Evolutionary conservation across 2,113 vertebrate genomes (phyloP).

Genomic region (Chaetodon auriga): DNA sequence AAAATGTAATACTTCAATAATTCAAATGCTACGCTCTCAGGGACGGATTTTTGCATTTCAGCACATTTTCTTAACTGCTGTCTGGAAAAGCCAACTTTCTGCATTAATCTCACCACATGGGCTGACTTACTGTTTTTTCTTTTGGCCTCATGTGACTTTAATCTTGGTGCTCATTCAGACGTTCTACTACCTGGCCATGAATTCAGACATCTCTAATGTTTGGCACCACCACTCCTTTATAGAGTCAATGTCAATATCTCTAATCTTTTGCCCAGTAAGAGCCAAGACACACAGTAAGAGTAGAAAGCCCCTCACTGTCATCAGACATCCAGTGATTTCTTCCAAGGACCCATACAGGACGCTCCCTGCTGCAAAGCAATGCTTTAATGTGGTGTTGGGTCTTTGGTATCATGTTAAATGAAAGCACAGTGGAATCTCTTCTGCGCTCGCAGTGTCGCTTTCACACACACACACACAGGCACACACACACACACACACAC

Average conservation of each 20-base stretch:
- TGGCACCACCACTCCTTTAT: neutral
- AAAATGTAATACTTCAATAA: conserved; percentile 63
- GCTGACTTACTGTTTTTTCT: conserved; percentile 1
- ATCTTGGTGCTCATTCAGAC: neutral
- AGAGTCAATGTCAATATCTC: conserved; percentile 14
- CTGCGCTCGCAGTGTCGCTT: conserved; percentile 5
- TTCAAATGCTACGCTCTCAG: conserved; percentile 38
- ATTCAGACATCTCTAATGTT: neutral
- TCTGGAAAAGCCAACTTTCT: conserved; percentile 44
- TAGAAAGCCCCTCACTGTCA: conserved; percentile 54
- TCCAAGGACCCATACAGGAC: conserved; percentile 57
- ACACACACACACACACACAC: neutral
- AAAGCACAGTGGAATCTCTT: conserved; percentile 60
- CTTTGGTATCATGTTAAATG: conserved; percentile 62
- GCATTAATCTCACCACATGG: conserved; percentile 16
- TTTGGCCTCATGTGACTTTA: neutral
- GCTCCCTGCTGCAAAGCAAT: conserved; percentile 54
- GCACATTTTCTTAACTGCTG: conserved; percentile 42
- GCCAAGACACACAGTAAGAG: conserved; percentile 51
- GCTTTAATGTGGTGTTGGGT: conserved; percentile 69
- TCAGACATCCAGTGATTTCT: conserved; percentile 46
- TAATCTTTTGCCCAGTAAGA: conserved; percentile 42
- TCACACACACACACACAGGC: neutral
- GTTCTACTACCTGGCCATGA: neutral
- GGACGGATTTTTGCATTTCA: conserved; percentile 51